These are phyloP conservation scores for Silurus glanis DNA, from an alignment of 2,113 vertebrate genomes.

Conservation along the genomic window DNA sequence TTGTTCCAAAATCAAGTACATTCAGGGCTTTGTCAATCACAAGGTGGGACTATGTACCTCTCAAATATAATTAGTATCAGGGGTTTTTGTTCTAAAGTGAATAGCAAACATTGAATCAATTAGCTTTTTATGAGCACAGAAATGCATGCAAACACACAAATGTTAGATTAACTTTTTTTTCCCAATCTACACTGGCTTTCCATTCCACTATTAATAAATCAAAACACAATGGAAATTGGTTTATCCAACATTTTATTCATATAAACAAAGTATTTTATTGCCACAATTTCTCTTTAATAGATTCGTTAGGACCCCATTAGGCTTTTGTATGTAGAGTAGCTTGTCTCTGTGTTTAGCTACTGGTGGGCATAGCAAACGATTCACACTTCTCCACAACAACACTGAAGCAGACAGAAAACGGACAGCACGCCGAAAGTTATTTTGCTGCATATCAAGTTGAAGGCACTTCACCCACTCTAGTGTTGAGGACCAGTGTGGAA, in stretches of 20 bases:
- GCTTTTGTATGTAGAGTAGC: too few relatives aligned
- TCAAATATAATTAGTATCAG: constrained; percentile 6
- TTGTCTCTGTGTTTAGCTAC: too few relatives aligned
- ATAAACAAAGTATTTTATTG: too few relatives aligned
- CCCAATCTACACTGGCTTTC: neutral
- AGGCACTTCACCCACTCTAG: neutral
- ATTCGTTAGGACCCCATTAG: too few relatives aligned
- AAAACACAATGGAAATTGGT: neutral
- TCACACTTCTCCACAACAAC: too few relatives aligned
- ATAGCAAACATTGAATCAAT: neutral
- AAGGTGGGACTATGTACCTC: neutral
- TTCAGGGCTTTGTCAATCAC: neutral
- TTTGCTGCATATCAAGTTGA: neutral
- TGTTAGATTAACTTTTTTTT: neutral
- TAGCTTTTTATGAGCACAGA: neutral
- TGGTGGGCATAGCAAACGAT: too few relatives aligned
- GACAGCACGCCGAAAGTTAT: neutral
- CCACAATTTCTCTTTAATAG: too few relatives aligned
- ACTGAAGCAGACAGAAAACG: too few relatives aligned
- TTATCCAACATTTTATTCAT: neutral
- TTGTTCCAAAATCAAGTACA: neutral
- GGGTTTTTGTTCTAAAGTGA: neutral
- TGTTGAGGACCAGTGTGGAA: neutral
- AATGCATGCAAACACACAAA: neutral
- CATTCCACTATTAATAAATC: too few relatives aligned